Evolutionary conservation across 2,888 invertebrate species (phyloP).

Genomic region (Metopia argyrocephala): DNA sequence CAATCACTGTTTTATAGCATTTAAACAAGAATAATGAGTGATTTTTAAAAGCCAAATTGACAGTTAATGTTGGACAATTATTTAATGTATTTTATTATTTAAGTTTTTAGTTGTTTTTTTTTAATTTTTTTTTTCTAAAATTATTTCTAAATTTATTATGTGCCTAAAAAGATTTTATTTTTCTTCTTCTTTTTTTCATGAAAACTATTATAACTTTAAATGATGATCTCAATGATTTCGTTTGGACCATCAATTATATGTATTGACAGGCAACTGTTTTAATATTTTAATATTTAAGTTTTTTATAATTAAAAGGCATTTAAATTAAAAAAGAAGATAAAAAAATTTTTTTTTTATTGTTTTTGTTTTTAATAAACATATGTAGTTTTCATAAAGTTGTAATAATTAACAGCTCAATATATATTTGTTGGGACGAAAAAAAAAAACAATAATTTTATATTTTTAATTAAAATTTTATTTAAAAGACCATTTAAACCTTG

Average conservation of each 20-base stretch:
- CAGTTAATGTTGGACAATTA: slow-evolving; percentile 29
- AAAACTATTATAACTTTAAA: not conserved
- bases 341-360: not conserved
- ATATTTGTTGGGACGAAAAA: slow-evolving; percentile 28
- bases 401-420: slow-evolving; percentile 32
- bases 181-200: not conserved
- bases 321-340: not conserved
- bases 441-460: not conserved
- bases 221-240: slow-evolving; percentile 9
- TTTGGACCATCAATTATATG: slow-evolving; percentile 9
- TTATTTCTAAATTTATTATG: not conserved
- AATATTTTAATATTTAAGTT: not conserved
- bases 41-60: slow-evolving; percentile 1
- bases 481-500: slow-evolving; percentile 48
- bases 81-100: slow-evolving; percentile 12
- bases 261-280: not conserved
- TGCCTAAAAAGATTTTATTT: not conserved
- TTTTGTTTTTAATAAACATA: not conserved
- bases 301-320: not conserved
- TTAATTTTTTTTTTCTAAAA: not conserved
- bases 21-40: slow-evolving; percentile 12
- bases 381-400: slow-evolving; percentile 12
- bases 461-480: not conserved
- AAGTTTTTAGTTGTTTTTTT: not conserved
- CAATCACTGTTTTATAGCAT: not conserved